These are phyloP conservation scores for Macropus fuliginosus DNA, from an alignment of 2,797 vertebrate genomes.

Conservation along the genomic window DNA sequence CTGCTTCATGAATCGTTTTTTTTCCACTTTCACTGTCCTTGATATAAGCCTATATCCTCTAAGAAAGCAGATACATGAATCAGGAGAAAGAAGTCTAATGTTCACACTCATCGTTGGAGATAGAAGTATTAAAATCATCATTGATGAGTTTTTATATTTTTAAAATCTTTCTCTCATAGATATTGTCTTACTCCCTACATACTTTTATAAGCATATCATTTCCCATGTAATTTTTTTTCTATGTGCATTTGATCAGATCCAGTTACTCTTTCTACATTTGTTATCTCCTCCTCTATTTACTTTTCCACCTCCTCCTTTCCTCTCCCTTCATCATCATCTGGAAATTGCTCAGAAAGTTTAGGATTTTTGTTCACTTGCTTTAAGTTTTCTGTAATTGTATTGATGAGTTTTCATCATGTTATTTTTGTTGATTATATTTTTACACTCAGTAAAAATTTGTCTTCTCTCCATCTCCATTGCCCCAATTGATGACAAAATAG, in stretches of 20 bases:
- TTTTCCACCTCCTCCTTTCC: background rate
- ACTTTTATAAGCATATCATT: background rate
- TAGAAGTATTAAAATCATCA: background rate
- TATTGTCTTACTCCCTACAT: background rate
- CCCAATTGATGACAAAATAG: background rate
- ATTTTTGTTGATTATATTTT: background rate
- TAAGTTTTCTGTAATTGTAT: background rate
- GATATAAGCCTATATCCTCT: background rate
- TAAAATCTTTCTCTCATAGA: background rate
- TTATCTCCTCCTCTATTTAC: too few relatives aligned
- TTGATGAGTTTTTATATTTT: background rate
- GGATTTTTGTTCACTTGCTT: background rate
- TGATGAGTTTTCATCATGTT: background rate
- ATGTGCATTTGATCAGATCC: background rate
- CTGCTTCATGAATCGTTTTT: background rate
- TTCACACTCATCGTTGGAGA: background rate
- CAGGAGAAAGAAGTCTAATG: background rate
- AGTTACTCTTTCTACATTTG: background rate
- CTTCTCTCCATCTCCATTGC: background rate
- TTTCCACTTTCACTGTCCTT: background rate
- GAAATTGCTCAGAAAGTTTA: background rate
- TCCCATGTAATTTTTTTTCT: background rate
- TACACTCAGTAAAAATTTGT: background rate
- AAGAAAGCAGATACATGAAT: background rate
- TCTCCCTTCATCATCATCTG: background rate